Percentiles rank a stretch among this genome's conserved stretches.
These are phyloP conservation scores for Pocillopora grandis DNA, from an alignment of 92 coral and sea anemone genomes.

Conservation along the genomic window DNA sequence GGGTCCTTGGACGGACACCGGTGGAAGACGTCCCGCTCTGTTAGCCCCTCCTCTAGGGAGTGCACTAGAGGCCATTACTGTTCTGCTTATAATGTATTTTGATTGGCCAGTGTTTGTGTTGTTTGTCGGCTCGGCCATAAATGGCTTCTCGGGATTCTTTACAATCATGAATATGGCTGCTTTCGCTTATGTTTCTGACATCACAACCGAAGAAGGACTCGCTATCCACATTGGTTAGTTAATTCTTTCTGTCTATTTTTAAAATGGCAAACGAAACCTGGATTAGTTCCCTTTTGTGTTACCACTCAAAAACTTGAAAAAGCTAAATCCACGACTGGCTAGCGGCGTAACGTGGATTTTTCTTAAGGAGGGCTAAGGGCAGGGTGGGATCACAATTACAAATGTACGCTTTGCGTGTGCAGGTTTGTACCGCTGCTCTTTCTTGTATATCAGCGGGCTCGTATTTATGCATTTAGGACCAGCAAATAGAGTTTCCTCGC, in stretches of 20 bases:
- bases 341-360: no score
- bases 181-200: conserved; percentile 78
- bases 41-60: conserved; percentile 69
- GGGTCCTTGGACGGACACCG: conserved; percentile 84
- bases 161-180: conserved; percentile 73
- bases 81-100: conserved; percentile 71
- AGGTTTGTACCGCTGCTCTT: no score
- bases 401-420: no score
- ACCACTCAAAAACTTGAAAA: no score
- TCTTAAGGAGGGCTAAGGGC: no score
- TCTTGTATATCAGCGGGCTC: no score
- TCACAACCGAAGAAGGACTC: conserved; percentile 57
- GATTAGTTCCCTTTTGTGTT: no score
- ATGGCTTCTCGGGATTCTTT: conserved; percentile 74
- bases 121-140: conserved; percentile 72
- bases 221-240: conserved; percentile 71
- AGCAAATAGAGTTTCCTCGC: no score
- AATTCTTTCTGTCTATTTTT: not conserved
- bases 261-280: no score
- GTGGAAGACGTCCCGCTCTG: conserved; percentile 69
- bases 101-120: conserved; percentile 67
- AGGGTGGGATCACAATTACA: no score
- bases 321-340: no score
- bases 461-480: no score
- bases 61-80: conserved; percentile 56